Base-by-base conservation (phyloP, 23 tunicate genomes). In the Oikopleura vanhoeffeni region DNA sequence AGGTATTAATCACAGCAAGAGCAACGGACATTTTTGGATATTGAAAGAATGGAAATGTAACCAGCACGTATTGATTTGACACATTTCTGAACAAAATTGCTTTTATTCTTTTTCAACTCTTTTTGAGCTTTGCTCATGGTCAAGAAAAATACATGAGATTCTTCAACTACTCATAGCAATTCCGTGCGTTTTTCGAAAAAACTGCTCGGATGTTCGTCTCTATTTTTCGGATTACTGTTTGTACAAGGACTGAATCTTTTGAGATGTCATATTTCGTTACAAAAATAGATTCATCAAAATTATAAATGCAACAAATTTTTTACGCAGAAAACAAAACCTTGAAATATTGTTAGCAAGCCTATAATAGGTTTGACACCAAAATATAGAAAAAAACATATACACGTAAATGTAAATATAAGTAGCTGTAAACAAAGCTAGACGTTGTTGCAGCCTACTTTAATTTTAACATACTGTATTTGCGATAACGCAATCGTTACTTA, bases 71-170 rank as follows among this genome's bases (percentile, higher is more conserved):
- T 90, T 0, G 84, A 24, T 32, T 85, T 76, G 1, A 84, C 76
- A 0, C 67, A 91, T 0, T 84, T n/a, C n/a, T 57, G 64, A 83
- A 95, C 60, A 40, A 35, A 0, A 95, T 92, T 40, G 84, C 39
- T 42, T 90, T 71, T 2, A 85, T 76, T 0, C 83, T 84, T 83
- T 95, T 95, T 64, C 83, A 86, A 18, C 30, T 41, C 77, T 95
- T 95, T 75, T 95, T 96, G 49, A 88, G 77, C 58, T 89, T 28
- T 85, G 90, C 90, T 96, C 0, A 95, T 87, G 0, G 92, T 89
- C 1, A 95, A 76, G 13, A 91, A 79, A 60, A 58, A 88, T 24
- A 87, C 85, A 39, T 84, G 40, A 84, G 92, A 95, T 38, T 91
- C 96, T 41, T 91, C 85, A 27, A 85, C 88, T 13, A 95, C 96